phyloP scores from a whole-genome alignment of 1,140 invertebrate species.

The Sesamia nonagrioides region DNA sequence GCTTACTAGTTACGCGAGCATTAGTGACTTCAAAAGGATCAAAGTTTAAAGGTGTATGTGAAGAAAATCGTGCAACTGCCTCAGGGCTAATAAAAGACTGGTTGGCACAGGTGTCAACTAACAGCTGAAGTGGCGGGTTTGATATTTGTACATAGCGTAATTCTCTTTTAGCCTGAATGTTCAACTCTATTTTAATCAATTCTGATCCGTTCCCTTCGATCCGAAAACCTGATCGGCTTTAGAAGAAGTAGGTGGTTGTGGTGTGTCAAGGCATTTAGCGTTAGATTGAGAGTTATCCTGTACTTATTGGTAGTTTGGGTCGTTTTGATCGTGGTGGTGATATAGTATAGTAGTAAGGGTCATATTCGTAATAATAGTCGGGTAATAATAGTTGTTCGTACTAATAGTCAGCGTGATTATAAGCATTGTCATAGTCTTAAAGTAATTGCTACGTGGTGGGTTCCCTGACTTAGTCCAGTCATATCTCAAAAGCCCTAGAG shows the following conservation, averaged over 20 bases:
- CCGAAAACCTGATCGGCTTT: background rate
- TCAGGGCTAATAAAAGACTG: too few relatives aligned
- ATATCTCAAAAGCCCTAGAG: background rate
- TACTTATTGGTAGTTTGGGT: too few relatives aligned
- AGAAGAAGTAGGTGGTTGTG: background rate
- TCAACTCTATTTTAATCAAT: background rate
- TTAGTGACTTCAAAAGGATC: slow-evolving; percentile 16
- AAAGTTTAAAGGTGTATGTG: background rate
- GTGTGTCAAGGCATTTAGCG: background rate
- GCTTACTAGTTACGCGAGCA: background rate
- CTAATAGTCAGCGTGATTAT: background rate
- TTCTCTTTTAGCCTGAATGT: background rate
- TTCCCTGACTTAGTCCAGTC: background rate
- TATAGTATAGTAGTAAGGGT: too few relatives aligned
- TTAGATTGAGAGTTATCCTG: background rate
- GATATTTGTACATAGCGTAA: background rate
- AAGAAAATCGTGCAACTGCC: background rate
- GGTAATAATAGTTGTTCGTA: too few relatives aligned
- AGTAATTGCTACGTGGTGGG: slow-evolving; percentile 3
- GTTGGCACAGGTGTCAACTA: slow-evolving; percentile 14
- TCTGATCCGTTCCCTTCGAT: background rate
- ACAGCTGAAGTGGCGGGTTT: background rate
- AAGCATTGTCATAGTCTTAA: background rate
- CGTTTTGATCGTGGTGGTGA: too few relatives aligned
- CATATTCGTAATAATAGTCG: background rate